Evolutionary conservation across 2,797 vertebrate genomes (phyloP), one percentile per base, ranked within the genome.

Genomic region (Micropoecilia bifurca): DNA sequence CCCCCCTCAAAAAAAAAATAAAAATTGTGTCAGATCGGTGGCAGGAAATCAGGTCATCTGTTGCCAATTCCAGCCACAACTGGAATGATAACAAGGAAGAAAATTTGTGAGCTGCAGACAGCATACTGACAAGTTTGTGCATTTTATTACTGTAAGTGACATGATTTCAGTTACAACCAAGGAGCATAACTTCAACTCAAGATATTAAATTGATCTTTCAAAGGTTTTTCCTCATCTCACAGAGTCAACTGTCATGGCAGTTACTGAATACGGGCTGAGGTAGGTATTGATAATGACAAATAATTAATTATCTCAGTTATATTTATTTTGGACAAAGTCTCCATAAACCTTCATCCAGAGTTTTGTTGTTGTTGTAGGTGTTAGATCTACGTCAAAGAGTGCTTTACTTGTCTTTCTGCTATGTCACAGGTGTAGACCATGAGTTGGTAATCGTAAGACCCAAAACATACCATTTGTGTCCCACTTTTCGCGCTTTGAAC

Each of bases 21-120:
- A 91, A 93, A 93, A 72, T 91, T 93, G 89, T 94, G 93, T 94
- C 93, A 91, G 82, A 90, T 82, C 83, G 79, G 83, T 90, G 87
- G 89, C 85, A 87, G 85, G 80, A 95, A 95, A 94, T 85, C 91
- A 93, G 94, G 93, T 91, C 93, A 74, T 83, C 83, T 48, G 80
- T 90, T 87, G 81, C 82, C 77, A 87, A 82, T 80, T 92, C 85
- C 85, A 92, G 90, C 83, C 87, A 88, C 86, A 84, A 80, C 80
- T 88, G 80, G 84, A 89, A 87, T 47, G 78, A 73, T 61, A 85
- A 79, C 73, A 78, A 36, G 43, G 77, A 59, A 82, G 79, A 83
- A 73, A 81, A 82, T 85, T 63, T 81, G 81, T 80, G 71, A 36
- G 80, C 81, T 77, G 71, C 82, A 80, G 43, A 88, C 84, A 86